These are phyloP conservation scores for Lycopodina hypogea DNA, from an alignment of 37 sponge, comb jelly and placozoan genomes.

Conservation along the genomic window DNA sequence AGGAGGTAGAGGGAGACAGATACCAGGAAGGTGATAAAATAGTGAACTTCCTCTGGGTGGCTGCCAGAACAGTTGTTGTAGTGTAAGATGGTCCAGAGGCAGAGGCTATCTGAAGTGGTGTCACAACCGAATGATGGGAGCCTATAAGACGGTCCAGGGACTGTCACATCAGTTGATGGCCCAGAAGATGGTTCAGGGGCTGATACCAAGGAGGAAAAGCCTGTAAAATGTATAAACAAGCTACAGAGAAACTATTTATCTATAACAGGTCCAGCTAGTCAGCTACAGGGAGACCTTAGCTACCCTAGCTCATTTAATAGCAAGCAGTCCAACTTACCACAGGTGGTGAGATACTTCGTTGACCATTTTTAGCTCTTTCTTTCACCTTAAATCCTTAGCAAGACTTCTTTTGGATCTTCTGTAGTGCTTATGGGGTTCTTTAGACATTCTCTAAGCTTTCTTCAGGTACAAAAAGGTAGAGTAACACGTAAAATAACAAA, in stretches of 20 bases:
- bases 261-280: too few relatives aligned
- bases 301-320: too few relatives aligned
- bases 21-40: too few relatives aligned
- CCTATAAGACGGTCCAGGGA: background rate
- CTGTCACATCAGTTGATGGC: background rate
- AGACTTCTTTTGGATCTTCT: background rate
- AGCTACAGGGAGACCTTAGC: too few relatives aligned
- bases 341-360: background rate
- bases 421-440: background rate
- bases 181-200: slow-evolving; percentile 1
- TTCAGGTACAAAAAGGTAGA: slow-evolving; percentile 1
- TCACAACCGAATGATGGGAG: background rate
- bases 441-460: background rate
- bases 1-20: too few relatives aligned
- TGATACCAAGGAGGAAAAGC: too few relatives aligned
- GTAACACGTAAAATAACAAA: background rate
- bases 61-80: too few relatives aligned
- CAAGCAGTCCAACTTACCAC: background rate
- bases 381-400: background rate
- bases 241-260: background rate
- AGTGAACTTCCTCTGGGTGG: too few relatives aligned
- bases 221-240: too few relatives aligned
- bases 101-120: background rate
- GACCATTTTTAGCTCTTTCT: background rate
- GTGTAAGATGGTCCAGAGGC: too few relatives aligned